A percentile compares a stretch with the other conserved stretches of the same genome.
These are phyloP conservation scores for Ibidorhyncha struthersii DNA, from an alignment of 2,113 vertebrate species.

Conservation along the genomic window DNA sequence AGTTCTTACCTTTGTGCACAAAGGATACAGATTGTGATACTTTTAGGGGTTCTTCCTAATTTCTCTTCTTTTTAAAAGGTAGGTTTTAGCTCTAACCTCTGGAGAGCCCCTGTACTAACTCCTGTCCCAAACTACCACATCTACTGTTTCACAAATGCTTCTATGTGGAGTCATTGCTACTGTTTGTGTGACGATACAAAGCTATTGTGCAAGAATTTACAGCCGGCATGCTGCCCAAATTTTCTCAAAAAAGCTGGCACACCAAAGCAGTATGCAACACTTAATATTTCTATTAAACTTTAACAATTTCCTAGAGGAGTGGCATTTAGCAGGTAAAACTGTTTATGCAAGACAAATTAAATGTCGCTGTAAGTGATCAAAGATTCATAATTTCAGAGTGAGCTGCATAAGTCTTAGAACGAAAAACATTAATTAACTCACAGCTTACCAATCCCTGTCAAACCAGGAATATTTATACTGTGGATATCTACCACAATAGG, in stretches of 20 bases:
- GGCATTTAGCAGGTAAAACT: not conserved
- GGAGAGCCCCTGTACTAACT: not conserved
- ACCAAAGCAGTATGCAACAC: not conserved
- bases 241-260: not conserved
- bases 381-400: not conserved
- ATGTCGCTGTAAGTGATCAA: not conserved
- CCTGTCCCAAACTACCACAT: not conserved
- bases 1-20: not conserved
- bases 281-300: not conserved
- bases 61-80: not conserved
- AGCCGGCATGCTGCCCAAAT: not conserved
- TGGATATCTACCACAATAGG: not conserved
- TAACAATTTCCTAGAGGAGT: not conserved
- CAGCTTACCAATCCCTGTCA: not conserved
- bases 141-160: not conserved
- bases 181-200: not conserved
- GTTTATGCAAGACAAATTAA: not conserved
- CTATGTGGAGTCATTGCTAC: not conserved
- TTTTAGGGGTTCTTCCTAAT: not conserved
- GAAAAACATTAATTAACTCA: not conserved
- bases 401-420: not conserved
- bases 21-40: not conserved
- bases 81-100: not conserved
- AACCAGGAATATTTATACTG: not conserved
- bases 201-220: not conserved